Conservation (phyloP, 2,113 vertebrate species). For the Ailuropoda melanoleuca region DNA sequence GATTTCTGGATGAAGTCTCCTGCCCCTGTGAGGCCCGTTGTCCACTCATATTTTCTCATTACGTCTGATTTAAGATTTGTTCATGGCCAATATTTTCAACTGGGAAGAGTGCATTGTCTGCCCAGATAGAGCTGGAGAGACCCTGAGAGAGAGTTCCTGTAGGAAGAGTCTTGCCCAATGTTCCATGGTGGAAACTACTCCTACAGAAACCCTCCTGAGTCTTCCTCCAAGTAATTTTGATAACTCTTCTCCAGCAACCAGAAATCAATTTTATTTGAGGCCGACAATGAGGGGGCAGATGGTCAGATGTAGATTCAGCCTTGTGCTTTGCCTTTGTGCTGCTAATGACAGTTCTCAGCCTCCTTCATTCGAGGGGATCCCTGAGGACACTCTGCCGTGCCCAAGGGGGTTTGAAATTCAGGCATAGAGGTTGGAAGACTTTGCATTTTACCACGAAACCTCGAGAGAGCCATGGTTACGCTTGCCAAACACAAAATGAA, state of each 20-base stretch:
- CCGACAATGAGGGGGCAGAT: neutral
- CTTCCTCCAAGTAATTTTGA: neutral
- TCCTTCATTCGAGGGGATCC: neutral
- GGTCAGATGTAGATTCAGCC: neutral
- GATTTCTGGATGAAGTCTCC: neutral
- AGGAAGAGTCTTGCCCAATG: neutral
- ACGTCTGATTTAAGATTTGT: neutral
- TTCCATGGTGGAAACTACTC: neutral
- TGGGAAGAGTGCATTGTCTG: rapidly evolving
- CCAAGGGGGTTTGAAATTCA: neutral
- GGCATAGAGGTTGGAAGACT: neutral
- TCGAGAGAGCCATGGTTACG: neutral
- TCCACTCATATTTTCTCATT: neutral
- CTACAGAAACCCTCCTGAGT: neutral
- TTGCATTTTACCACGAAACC: neutral
- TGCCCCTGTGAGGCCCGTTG: neutral
- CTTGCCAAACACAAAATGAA: neutral
- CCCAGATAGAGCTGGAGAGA: neutral
- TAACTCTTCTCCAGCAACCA: neutral
- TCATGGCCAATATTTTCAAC: neutral
- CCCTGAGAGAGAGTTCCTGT: too few species aligned
- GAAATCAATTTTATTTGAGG: neutral
- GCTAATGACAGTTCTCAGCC: neutral
- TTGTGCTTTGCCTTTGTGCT: neutral
- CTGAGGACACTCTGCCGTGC: neutral